phyloP scores from a whole-genome alignment of 30 jellyfish, hydroid and myxozoan species.

The Aurelia aurita complex sp. Pacific region DNA sequence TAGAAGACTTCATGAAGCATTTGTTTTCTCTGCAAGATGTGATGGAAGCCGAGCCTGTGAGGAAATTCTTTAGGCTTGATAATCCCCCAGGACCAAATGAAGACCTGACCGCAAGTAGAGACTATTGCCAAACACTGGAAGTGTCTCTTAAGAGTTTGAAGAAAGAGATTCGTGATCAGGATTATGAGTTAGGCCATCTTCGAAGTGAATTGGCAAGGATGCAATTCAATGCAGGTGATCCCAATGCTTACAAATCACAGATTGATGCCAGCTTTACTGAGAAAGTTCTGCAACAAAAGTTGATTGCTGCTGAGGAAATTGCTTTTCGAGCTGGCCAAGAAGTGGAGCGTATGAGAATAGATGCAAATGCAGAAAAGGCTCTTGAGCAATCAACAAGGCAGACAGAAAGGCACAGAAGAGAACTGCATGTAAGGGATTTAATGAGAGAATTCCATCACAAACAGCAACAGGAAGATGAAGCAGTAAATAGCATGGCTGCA shows the following conservation, averaged over 20 bases:
- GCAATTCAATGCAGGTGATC: slow-evolving; percentile 27
- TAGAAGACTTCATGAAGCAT: slow-evolving; percentile 70
- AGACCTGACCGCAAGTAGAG: slow-evolving; percentile 62
- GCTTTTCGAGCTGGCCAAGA: slow-evolving; percentile 64
- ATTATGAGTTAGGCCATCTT: slow-evolving; percentile 60
- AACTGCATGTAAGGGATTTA: slow-evolving; percentile 52
- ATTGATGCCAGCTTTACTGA: slow-evolving; percentile 46
- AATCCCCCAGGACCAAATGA: slow-evolving; percentile 92
- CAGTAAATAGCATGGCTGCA: slow-evolving; percentile 50
- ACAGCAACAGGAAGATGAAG: slow-evolving; percentile 56
- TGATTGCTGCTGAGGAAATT: slow-evolving; percentile 63
- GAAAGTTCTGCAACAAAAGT: slow-evolving; percentile 65
- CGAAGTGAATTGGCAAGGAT: slow-evolving; percentile 61
- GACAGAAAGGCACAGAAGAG: slow-evolving; percentile 73
- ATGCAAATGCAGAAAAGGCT: slow-evolving; percentile 66
- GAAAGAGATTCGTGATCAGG: slow-evolving; percentile 68
- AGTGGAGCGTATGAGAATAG: slow-evolving; percentile 66
- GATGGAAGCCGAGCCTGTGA: slow-evolving; percentile 47
- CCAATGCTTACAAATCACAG: slow-evolving; percentile 16
- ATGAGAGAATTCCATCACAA: slow-evolving; percentile 30
- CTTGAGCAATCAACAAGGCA: slow-evolving; percentile 52
- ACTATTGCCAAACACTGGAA: slow-evolving; percentile 60
- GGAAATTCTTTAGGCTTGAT: slow-evolving; percentile 79
- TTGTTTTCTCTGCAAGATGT: slow-evolving; percentile 63
- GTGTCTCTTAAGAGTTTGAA: slow-evolving; percentile 28